Evolutionary conservation across 2,888 invertebrate species (phyloP).

Genomic region (Ochropleura plecta): DNA sequence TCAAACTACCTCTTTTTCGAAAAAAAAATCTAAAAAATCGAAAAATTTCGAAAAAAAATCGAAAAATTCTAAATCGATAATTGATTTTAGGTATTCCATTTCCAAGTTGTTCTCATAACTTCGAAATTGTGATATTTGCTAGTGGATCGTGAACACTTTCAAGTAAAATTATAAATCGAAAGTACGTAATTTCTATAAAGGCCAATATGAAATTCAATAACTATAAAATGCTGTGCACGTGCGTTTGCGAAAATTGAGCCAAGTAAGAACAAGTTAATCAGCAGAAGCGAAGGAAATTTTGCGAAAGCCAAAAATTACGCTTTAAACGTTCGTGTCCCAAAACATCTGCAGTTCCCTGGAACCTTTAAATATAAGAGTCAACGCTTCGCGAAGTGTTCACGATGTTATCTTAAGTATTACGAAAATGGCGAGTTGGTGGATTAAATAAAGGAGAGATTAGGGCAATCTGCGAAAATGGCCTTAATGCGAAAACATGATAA

Average conservation of each 20-base stretch:
- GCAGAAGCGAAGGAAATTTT: slow-evolving; percentile 4
- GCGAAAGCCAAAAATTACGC: slow-evolving; percentile 23
- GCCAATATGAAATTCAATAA: slow-evolving; percentile 10
- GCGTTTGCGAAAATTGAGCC: slow-evolving; percentile 5
- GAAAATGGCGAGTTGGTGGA: slow-evolving; percentile 54
- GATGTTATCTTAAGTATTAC: slow-evolving; percentile 62
- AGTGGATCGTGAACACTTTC: not conserved
- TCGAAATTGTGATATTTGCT: not conserved
- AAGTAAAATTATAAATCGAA: not conserved
- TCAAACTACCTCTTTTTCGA: not conserved
- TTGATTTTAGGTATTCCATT: not conserved
- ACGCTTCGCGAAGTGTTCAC: slow-evolving; percentile 39
- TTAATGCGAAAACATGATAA: slow-evolving; percentile 44
- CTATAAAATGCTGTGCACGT: not conserved
- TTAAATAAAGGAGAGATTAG: slow-evolving; percentile 61
- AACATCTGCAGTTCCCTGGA: slow-evolving; percentile 39
- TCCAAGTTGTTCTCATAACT: not conserved
- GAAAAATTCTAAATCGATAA: not conserved
- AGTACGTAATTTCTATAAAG: not conserved
- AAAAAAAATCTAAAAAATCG: too few relatives aligned
- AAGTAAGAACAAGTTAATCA: slow-evolving; percentile 20
- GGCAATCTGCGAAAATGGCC: slow-evolving; percentile 40
- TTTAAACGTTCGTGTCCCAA: slow-evolving; percentile 13
- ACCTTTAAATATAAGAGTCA: slow-evolving; percentile 54
- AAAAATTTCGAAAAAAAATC: too few relatives aligned